phyloP scores from a whole-genome alignment of 2,888 invertebrate genomes.

The Erebia ligea region DNA sequence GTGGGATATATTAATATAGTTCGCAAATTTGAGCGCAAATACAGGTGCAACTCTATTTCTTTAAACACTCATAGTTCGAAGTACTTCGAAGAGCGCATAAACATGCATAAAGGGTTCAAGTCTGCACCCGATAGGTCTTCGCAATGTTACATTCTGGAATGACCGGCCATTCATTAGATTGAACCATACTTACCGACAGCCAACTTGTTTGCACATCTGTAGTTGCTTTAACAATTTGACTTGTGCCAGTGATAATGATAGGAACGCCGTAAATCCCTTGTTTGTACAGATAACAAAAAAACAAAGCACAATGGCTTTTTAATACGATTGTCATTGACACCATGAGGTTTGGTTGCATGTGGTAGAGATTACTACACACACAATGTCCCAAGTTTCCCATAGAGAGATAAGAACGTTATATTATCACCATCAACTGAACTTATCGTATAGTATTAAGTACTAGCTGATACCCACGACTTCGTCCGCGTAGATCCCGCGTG shows the following conservation, averaged over 20 bases:
- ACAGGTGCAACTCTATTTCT: too few species aligned
- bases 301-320: constrained; percentile 32
- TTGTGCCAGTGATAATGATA: constrained; percentile 28
- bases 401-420: not conserved
- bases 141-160: too few species aligned
- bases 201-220: not conserved
- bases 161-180: not conserved
- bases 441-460: too few species aligned
- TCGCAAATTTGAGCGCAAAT: too few species aligned
- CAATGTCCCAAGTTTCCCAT: not conserved
- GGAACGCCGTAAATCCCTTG: constrained; percentile 43
- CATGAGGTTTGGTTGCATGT: constrained; percentile 25
- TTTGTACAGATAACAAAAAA: constrained; percentile 39
- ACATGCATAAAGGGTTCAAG: too few species aligned
- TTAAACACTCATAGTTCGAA: too few species aligned
- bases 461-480: too few species aligned
- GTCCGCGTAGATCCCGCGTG: too few species aligned
- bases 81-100: too few species aligned
- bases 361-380: constrained; percentile 13
- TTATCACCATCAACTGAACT: too few species aligned
- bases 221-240: constrained; percentile 12
- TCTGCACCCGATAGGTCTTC: too few species aligned
- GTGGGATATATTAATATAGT: too few species aligned
- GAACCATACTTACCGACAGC: not conserved
- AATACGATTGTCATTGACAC: constrained; percentile 33